Evolutionary conservation across 2,888 invertebrate species (phyloP).

Genomic region (Nephrotoma flavescens): DNA sequence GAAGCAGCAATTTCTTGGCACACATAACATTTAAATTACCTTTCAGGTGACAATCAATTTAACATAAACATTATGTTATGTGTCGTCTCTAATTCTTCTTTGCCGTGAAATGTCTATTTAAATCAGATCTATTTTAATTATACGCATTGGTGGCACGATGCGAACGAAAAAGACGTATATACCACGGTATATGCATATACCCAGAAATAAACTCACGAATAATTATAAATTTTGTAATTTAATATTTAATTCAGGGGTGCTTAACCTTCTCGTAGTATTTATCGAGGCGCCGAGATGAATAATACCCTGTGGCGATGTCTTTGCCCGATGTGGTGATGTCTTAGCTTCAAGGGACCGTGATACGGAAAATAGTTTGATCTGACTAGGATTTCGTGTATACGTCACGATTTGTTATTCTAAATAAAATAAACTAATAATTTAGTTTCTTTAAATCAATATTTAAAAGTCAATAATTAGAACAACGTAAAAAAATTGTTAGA

Average conservation of each 20-base stretch:
- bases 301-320: too few species aligned
- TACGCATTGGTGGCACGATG: not conserved
- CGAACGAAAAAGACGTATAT: not conserved
- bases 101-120: not conserved
- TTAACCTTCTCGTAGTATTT: not conserved
- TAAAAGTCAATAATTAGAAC: not conserved
- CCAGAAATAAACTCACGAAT: not conserved
- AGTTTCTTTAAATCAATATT: not conserved
- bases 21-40: not conserved
- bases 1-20: not conserved
- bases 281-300: too few species aligned
- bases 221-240: not conserved
- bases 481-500: not conserved
- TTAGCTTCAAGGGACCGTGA: too few species aligned
- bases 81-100: not conserved
- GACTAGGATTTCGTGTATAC: not conserved
- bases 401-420: not conserved
- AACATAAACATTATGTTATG: not conserved
- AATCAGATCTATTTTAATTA: not conserved
- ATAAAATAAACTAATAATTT: not conserved
- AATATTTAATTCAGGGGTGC: not conserved
- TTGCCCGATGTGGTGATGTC: too few species aligned
- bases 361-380: too few species aligned
- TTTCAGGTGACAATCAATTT: not conserved
- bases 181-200: not conserved